phyloP scores from a whole-genome alignment of 2,113 vertebrate genomes.

The Archilochus colubris region DNA sequence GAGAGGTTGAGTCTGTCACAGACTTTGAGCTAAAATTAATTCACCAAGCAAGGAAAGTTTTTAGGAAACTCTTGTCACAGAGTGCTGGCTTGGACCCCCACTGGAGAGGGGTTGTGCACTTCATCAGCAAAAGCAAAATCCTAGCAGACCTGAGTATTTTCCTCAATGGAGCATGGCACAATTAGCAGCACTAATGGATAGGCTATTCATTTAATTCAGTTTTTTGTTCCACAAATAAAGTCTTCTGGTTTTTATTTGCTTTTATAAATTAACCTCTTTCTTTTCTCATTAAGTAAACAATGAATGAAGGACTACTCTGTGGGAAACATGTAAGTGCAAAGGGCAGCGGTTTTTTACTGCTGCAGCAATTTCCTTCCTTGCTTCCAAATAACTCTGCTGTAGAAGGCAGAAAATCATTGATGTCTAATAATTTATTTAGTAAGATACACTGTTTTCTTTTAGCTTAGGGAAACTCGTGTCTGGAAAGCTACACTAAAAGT shows the following conservation, averaged over 20 bases:
- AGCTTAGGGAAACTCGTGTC: slow-evolving; percentile 53
- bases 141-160: background rate
- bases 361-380: slow-evolving; percentile 36
- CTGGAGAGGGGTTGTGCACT: background rate
- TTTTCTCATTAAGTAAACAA: slow-evolving; percentile 68
- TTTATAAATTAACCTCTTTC: slow-evolving; percentile 69
- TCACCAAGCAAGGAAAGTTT: background rate
- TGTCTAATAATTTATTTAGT: slow-evolving; percentile 66
- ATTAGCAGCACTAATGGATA: slow-evolving; percentile 45
- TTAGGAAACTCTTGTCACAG: background rate
- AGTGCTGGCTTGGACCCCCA: background rate
- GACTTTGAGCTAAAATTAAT: slow-evolving; percentile 7
- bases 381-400: slow-evolving; percentile 51
- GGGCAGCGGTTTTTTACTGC: slow-evolving; percentile 59
- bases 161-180: background rate
- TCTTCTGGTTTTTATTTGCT: slow-evolving; percentile 48
- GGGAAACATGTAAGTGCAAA: slow-evolving; percentile 43
- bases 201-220: slow-evolving; percentile 34
- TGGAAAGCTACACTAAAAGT: slow-evolving; percentile 45
- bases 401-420: slow-evolving; percentile 69
- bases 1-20: background rate
- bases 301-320: slow-evolving; percentile 53
- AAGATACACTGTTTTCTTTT: slow-evolving; percentile 50
- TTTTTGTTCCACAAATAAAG: slow-evolving; percentile 64
- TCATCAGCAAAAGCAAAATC: background rate